These are phyloP conservation scores for Microchirus variegatus DNA, from an alignment of 2,797 vertebrate genomes.

Conservation along the genomic window DNA sequence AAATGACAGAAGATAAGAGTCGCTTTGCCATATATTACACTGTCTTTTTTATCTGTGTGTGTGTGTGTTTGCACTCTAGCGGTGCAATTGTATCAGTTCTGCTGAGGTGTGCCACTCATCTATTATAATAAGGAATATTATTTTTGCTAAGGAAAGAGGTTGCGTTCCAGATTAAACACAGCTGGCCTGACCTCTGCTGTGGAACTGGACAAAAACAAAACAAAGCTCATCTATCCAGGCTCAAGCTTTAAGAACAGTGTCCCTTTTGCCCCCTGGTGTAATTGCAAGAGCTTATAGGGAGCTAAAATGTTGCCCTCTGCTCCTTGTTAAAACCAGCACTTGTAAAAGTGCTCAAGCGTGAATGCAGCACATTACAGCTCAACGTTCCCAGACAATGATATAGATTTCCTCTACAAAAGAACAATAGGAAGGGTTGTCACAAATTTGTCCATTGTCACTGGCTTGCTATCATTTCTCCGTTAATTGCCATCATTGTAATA, in stretches of 20 bases:
- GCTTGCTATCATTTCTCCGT: conserved; percentile 73
- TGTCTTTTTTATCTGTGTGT: conserved; percentile 22
- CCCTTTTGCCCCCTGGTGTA: conserved; percentile 71
- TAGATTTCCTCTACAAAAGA: conserved; percentile 77
- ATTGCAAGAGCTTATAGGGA: conserved; percentile 74
- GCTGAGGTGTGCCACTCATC: conserved; percentile 49
- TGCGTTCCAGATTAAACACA: conserved; percentile 53
- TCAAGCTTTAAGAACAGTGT: conserved; percentile 59
- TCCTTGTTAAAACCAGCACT: conserved; percentile 75
- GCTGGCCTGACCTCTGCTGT: conserved; percentile 40
- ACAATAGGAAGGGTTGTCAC: conserved; percentile 80
- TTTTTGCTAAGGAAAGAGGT: conserved; percentile 46
- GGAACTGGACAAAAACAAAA: conserved; percentile 18
- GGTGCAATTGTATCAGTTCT: conserved; percentile 47
- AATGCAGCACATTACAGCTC: conserved; percentile 71
- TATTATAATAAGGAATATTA: conserved; percentile 54
- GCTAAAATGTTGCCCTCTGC: conserved; percentile 75
- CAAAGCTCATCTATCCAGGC: conserved; percentile 43
- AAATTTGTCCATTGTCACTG: conserved; percentile 80
- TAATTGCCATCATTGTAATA: conserved; percentile 79
- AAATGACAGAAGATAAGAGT: conserved; percentile 38
- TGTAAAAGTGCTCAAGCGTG: conserved; percentile 75
- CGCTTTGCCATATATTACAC: conserved; percentile 27
- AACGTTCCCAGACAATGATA: conserved; percentile 76
- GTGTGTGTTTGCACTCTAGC: conserved; percentile 29